phyloP scores from a whole-genome alignment of 2,888 invertebrate genomes.

The Polia nebulosa region DNA sequence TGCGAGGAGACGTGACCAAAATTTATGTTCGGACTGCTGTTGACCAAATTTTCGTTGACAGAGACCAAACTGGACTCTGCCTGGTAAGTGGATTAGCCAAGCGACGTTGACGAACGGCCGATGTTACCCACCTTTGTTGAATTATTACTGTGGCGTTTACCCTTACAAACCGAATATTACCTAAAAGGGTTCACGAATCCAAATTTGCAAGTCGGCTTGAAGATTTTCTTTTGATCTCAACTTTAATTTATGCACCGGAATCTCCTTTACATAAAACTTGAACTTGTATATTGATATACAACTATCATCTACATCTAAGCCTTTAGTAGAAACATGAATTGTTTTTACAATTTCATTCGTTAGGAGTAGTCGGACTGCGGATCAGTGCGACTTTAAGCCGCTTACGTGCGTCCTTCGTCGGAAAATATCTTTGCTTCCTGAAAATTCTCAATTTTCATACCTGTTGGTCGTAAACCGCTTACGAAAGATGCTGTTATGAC shows the following conservation, averaged over 20 bases:
- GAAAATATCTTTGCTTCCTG: slow-evolving; percentile 61
- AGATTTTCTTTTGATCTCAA: slow-evolving; percentile 61
- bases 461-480: slow-evolving; percentile 63
- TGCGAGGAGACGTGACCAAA: slow-evolving; percentile 64
- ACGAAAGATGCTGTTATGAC: slow-evolving; percentile 27
- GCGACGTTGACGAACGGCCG: slow-evolving; percentile 75
- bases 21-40: slow-evolving; percentile 68
- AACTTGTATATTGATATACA: slow-evolving; percentile 11
- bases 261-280: slow-evolving; percentile 18
- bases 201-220: slow-evolving; percentile 60
- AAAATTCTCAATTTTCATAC: slow-evolving; percentile 66
- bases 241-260: slow-evolving; percentile 48
- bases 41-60: slow-evolving; percentile 72
- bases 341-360: slow-evolving; percentile 66
- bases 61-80: slow-evolving; percentile 68
- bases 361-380: slow-evolving; percentile 61
- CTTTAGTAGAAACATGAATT: slow-evolving; percentile 33
- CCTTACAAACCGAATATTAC: slow-evolving; percentile 52
- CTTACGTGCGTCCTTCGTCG: slow-evolving; percentile 66
- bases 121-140: slow-evolving; percentile 66
- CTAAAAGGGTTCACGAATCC: slow-evolving; percentile 52
- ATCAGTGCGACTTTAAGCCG: slow-evolving; percentile 70
- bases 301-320: slow-evolving; percentile 15
- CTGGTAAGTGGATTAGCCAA: slow-evolving; percentile 75
- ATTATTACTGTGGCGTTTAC: slow-evolving; percentile 62